Base-by-base conservation (phyloP, 2,888 invertebrate genomes). In the Smittia sp. region DNA sequence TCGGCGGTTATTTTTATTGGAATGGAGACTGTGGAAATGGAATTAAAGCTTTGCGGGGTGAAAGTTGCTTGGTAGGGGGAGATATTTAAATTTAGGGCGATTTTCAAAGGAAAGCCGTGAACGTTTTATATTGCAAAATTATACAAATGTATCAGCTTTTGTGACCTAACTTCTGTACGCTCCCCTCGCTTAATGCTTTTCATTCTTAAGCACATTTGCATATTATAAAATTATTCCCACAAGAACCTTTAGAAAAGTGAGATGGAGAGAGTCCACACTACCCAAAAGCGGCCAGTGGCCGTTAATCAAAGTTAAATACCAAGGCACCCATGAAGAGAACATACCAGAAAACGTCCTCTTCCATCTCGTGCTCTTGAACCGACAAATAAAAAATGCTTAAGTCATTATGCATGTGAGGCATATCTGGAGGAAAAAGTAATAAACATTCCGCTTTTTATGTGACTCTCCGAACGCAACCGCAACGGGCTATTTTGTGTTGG, bases 241-340 rank as follows among this genome's bases (percentile, higher is more conserved):
- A 58, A 46, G 58, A 58, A 46, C 15, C 46, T 46, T 46, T 46
- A 11, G 2, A 46, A 46, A 11, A 15, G n/a, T n/a, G 52, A 7
- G 18, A 58, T n/a, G n/a, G n/a, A n/a, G n/a, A 58, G n/a, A 58
- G 18, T 58, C 18, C 58, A 58, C 58, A 58, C 58, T 22, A 22
- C 58, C 58, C 58, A 58, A 58, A 46, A 11, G 15, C 11, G n/a
- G 15, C 58, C 22, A 58, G 58, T 13, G 18, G 58, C 58, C 58
- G 58, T 58, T 58, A 58, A 58, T 58, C 58, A 58, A 18, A 58
- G 58, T 22, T 22, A 58, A 58, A 58, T 58, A 58, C 58, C 58
- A 58, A 18, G 22, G 58, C 22, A 22, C 58, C 58, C 58, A 58
- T 58, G 58, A 58, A 46, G n/a, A 11, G n/a, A 46, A 46, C 46